These are phyloP conservation scores for Cladopsammia gracilis DNA, from an alignment of 64 coral and sea anemone species.

Conservation along the genomic window DNA sequence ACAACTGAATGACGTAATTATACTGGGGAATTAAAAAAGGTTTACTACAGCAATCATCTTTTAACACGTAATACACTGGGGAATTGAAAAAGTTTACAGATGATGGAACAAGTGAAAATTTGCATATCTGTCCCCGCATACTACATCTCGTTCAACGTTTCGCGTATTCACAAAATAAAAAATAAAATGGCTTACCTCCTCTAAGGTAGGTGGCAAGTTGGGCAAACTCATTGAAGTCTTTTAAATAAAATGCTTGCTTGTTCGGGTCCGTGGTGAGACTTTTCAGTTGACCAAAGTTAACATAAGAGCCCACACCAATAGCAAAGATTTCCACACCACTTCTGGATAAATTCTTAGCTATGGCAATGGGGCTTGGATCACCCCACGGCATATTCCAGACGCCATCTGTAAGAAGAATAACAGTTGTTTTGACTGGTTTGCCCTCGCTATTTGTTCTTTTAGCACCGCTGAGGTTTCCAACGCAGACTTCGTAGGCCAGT, in stretches of 20 bases:
- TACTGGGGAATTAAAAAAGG: too few relatives aligned
- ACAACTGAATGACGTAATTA: too few relatives aligned
- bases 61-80: too few relatives aligned
- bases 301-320: constrained; percentile 57
- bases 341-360: constrained; percentile 15
- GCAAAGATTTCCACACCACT: constrained; percentile 66
- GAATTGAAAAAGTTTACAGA: too few relatives aligned
- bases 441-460: constrained; percentile 24
- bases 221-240: constrained; percentile 76
- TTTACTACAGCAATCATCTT: too few relatives aligned
- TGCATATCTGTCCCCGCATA: too few relatives aligned
- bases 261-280: background rate
- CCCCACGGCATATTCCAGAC: constrained; percentile 44
- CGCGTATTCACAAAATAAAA: too few relatives aligned
- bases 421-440: constrained; percentile 46
- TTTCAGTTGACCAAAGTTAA: constrained; percentile 31
- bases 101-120: too few relatives aligned
- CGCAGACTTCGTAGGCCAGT: constrained; percentile 41
- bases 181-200: constrained; percentile 68
- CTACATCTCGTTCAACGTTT: too few relatives aligned
- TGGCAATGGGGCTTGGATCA: background rate
- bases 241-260: constrained; percentile 71
- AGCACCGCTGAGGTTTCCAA: background rate
- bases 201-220: constrained; percentile 82
- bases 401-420: constrained; percentile 83